Evolutionary conservation across 1,140 invertebrate genomes (phyloP), one percentile per base, ranked within the genome.

Genomic region (Rhagoletis zephyria): DNA sequence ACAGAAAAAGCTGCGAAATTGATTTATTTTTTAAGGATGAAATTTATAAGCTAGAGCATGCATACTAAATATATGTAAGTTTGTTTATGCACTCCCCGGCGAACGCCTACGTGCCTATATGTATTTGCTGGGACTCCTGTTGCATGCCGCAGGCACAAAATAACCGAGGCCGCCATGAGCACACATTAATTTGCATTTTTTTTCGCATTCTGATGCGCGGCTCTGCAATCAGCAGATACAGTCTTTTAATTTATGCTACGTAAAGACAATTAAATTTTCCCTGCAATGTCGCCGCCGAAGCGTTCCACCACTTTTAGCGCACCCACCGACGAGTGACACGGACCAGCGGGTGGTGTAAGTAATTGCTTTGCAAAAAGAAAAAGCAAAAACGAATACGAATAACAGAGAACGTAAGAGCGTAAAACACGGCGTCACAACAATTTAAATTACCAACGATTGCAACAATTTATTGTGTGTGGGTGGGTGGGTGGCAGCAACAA

Each of bases 171-270:
- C 1, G n/a, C 61, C 4, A 2, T 42, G 42, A 7, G 48, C 74
- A 81, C 48, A 56, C 48, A 81, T 56, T 81, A 81, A 81, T 81
- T 81, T 81, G 45, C 45, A 81, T 81, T 81, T 56, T 56, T 56
- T 30, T 56, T 16, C 45, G 45, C n/a, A 48, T 30, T 30, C 14
- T 19, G 9, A 81, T 48, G 7, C 74, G 48, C 48, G 9, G 74
- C 74, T 81, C 7, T 81, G 74, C 74, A 56, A 81, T 51, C 74
- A 81, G 74, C 74, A 56, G 74, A 81, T 48, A 59, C 48, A 30
- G 42, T 3, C 74, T 19, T 81, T 56, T 81, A 81, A 81, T 81
- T 81, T 81, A 81, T 81, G 48, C 74, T 10, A n/a, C 74, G n/a
- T 16, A 2, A n/a, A 81, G 74, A 30, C 74, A 81, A 81, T 81